These are phyloP conservation scores for Dinoponera quadriceps DNA, from an alignment of 1,140 invertebrate genomes.

Conservation along the genomic window DNA sequence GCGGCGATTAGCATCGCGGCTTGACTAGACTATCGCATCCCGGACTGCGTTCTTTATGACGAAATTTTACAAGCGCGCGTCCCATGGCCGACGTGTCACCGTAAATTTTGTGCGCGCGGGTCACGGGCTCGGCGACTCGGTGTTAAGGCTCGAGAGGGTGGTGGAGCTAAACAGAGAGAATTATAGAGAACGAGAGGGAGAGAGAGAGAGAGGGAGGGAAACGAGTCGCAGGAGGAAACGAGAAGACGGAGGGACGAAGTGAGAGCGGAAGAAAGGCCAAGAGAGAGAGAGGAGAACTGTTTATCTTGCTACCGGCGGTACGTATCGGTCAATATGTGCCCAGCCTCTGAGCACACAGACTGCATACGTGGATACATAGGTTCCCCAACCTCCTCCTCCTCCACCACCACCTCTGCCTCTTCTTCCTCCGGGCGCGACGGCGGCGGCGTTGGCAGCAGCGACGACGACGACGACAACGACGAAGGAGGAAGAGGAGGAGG, in stretches of 20 bases:
- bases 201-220: background rate
- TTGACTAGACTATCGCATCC: slow-evolving; percentile 29
- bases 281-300: slow-evolving; percentile 74
- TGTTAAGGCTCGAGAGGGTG: slow-evolving; percentile 53
- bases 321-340: slow-evolving; percentile 83
- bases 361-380: slow-evolving; percentile 78
- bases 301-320: slow-evolving; percentile 82
- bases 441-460: slow-evolving; percentile 11
- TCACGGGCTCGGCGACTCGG: slow-evolving; percentile 53
- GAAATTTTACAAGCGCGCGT: slow-evolving; percentile 41
- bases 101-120: slow-evolving; percentile 48
- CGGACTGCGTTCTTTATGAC: slow-evolving; percentile 44
- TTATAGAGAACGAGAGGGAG: slow-evolving; percentile 45
- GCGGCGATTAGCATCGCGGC: background rate
- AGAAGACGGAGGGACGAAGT: background rate
- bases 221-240: slow-evolving; percentile 11
- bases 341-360: slow-evolving; percentile 80
- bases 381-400: slow-evolving; percentile 49
- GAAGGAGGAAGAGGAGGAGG: background rate
- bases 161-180: slow-evolving; percentile 56
- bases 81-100: slow-evolving; percentile 29
- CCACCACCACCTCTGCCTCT: slow-evolving; percentile 61
- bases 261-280: slow-evolving; percentile 24
- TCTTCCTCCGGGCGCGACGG: slow-evolving; percentile 73
- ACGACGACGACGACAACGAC: background rate